phyloP scores from a whole-genome alignment of 1,140 invertebrate species.

The Conopomorpha cramerella region DNA sequence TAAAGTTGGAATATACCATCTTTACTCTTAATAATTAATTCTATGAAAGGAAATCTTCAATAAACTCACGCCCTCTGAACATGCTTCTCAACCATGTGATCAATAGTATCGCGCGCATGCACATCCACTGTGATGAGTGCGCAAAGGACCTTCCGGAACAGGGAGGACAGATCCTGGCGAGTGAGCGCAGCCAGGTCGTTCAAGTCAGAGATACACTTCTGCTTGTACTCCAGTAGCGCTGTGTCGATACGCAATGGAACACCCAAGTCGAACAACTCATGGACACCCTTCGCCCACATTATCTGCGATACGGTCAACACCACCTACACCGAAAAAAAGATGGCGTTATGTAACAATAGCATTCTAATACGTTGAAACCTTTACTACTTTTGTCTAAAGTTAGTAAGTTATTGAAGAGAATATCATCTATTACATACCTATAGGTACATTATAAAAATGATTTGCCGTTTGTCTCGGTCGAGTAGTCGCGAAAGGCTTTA shows the following conservation, averaged over 20 bases:
- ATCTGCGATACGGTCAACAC: conserved; percentile 84
- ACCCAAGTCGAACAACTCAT: conserved; percentile 68
- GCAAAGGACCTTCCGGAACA: conserved; percentile 76
- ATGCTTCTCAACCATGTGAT: conserved; percentile 70
- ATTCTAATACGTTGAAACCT: too few species aligned
- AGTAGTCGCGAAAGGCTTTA: too few species aligned
- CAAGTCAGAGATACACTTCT: conserved; percentile 73
- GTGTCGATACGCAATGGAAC: conserved; percentile 38
- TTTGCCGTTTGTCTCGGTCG: too few species aligned
- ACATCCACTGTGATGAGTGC: conserved; percentile 88
- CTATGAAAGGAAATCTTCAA: too few species aligned
- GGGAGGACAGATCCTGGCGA: conserved; percentile 67
- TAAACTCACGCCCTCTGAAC: conserved; percentile 63
- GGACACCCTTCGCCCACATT: conserved; percentile 81
- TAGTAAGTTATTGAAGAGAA: too few species aligned
- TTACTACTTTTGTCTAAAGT: too few species aligned
- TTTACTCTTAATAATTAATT: too few species aligned
- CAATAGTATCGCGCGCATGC: conserved; percentile 82
- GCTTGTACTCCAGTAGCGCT: conserved; percentile 70
- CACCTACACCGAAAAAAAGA: too few species aligned
- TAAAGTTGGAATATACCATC: too few species aligned
- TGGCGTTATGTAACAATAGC: too few species aligned
- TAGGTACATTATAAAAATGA: too few species aligned
- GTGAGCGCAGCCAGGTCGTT: conserved; percentile 79
- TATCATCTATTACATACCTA: too few species aligned